Conservation (phyloP, 2,113 vertebrate genomes). For the Murina feae region DNA sequence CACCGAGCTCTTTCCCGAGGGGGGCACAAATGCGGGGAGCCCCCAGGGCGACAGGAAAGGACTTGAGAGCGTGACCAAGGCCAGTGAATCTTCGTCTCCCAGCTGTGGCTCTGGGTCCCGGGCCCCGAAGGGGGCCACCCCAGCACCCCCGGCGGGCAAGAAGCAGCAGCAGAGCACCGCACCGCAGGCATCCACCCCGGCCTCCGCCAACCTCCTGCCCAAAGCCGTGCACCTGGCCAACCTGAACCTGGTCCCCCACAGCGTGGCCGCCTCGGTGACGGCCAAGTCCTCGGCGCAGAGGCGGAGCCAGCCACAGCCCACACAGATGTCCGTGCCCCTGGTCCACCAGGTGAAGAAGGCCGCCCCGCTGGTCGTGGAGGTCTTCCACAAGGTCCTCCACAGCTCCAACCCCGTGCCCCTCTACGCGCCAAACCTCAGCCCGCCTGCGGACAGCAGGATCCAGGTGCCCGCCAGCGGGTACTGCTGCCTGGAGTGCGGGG, state of each 20-base stretch:
- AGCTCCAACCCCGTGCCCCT: slow-evolving; percentile 91
- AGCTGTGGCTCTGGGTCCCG: slow-evolving; percentile 67
- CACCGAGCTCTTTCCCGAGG: slow-evolving; percentile 33
- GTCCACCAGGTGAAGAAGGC: slow-evolving; percentile 94
- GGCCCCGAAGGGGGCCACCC: slow-evolving; percentile 70
- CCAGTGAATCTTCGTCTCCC: slow-evolving; percentile 63
- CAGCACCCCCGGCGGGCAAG: slow-evolving; percentile 72
- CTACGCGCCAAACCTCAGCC: slow-evolving; percentile 92
- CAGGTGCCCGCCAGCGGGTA: slow-evolving; percentile 90
- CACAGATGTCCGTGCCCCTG: slow-evolving; percentile 88
- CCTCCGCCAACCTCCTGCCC: slow-evolving; percentile 86
- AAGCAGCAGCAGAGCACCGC: slow-evolving; percentile 73
- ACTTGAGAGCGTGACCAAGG: slow-evolving; percentile 53
- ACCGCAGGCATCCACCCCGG: slow-evolving; percentile 28
- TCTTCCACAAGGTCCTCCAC: slow-evolving; percentile 90
- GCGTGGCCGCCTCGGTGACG: slow-evolving; percentile 90
- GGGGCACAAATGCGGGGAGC: slow-evolving; percentile 8
- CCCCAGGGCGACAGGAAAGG: slow-evolving; percentile 68
- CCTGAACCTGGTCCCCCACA: slow-evolving; percentile 96
- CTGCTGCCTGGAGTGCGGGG: slow-evolving; percentile 94
- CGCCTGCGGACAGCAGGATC: slow-evolving; percentile 88
- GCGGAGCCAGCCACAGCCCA: slow-evolving; percentile 80
- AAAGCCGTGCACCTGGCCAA: slow-evolving; percentile 97
- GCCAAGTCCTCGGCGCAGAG: slow-evolving; percentile 84
- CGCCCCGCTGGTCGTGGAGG: slow-evolving; percentile 84